Conservation (phyloP, 1,140 invertebrate genomes). For the Leptonema lineaticorne region DNA sequence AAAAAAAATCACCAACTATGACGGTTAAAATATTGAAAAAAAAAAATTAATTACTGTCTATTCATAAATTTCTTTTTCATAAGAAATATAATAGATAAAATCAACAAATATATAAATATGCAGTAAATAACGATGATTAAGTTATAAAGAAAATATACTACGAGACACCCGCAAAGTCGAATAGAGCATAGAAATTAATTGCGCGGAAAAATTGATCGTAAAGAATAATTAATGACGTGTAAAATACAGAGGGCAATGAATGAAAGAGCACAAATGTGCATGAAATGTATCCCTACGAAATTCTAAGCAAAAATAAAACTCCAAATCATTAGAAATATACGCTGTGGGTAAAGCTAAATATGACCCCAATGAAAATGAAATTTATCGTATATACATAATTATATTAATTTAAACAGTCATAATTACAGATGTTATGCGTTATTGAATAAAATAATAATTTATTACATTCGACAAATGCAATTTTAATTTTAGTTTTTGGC, state of each 20-base stretch:
- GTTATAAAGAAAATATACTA: not conserved
- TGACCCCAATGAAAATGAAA: too few species aligned
- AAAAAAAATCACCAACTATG: not conserved
- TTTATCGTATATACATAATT: too few species aligned
- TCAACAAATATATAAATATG: not conserved
- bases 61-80: too few species aligned
- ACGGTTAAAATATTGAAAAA: too few species aligned
- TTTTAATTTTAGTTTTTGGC: too few species aligned
- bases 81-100: not conserved
- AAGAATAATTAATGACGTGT: conserved; percentile 1
- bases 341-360: too few species aligned
- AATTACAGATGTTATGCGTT: too few species aligned
- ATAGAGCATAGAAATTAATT: not conserved
- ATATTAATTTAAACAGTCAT: too few species aligned
- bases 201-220: not conserved
- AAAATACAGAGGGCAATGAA: not conserved
- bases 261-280: not conserved
- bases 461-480: too few species aligned
- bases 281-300: not conserved
- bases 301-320: not conserved
- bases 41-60: too few species aligned
- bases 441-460: too few species aligned
- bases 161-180: not conserved
- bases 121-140: not conserved
- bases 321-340: not conserved